Evolutionary conservation across 2,888 invertebrate genomes (phyloP).

Genomic region (Xestia rhomboidea): DNA sequence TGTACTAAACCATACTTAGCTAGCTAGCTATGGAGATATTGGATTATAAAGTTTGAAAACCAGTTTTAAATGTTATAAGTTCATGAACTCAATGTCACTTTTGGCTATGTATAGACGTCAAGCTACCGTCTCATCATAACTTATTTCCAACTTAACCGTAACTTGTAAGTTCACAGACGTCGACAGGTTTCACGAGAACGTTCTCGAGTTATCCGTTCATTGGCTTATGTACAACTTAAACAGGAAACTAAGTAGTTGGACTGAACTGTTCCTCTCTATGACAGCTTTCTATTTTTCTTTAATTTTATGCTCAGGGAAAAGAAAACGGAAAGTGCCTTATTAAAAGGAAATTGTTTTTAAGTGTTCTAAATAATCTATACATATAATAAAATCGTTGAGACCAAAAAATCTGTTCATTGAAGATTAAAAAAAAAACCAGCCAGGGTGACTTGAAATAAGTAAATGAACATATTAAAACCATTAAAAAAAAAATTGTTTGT

Average conservation of each 20-base stretch:
- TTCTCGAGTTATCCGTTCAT: slow-evolving; percentile 53
- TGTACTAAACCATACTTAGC: not conserved
- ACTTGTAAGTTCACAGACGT: slow-evolving; percentile 25
- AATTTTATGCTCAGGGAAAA: not conserved
- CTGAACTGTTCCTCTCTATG: slow-evolving; percentile 33
- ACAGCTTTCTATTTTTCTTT: slow-evolving; percentile 54
- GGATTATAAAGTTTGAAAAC: not conserved
- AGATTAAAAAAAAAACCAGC: no score
- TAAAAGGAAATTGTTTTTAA: not conserved
- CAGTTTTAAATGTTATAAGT: not conserved
- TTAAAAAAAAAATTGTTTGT: no score
- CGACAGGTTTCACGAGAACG: slow-evolving; percentile 39
- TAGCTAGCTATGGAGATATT: not conserved
- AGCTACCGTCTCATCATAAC: not conserved
- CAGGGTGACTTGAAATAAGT: no score
- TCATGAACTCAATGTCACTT: not conserved
- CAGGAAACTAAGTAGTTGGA: slow-evolving; percentile 58
- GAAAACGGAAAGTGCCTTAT: not conserved
- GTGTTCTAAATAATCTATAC: not conserved
- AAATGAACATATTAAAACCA: no score
- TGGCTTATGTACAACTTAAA: slow-evolving; percentile 49
- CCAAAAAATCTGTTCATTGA: no score
- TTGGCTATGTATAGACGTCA: not conserved
- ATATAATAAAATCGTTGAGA: no score
- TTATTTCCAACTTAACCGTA: slow-evolving; percentile 26